Conservation (phyloP, 1,140 invertebrate genomes). For the Drosophila pandora region DNA sequence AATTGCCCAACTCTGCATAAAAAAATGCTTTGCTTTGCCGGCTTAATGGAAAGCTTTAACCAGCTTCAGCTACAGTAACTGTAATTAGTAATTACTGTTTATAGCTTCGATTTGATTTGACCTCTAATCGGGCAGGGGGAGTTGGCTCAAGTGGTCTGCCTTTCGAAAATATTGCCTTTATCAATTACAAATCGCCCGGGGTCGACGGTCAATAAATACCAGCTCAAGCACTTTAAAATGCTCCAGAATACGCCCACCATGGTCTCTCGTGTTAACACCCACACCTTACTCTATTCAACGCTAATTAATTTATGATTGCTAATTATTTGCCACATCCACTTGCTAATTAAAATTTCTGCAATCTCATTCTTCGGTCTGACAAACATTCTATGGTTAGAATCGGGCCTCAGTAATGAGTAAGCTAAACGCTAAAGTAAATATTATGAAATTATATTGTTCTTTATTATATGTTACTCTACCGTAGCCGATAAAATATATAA, state of each 20-base stretch:
- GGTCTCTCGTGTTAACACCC: slow-evolving; percentile 33
- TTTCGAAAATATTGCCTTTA: slow-evolving; percentile 67
- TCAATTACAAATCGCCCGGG: slow-evolving; percentile 49
- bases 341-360: slow-evolving; percentile 57
- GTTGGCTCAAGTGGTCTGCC: slow-evolving; percentile 3
- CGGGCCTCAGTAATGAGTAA: slow-evolving; percentile 1
- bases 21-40: neutral
- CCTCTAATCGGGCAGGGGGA: slow-evolving; percentile 29
- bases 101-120: slow-evolving; percentile 21
- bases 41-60: slow-evolving; percentile 20
- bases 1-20: slow-evolving; percentile 23
- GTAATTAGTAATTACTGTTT: slow-evolving; percentile 53
- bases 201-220: slow-evolving; percentile 32
- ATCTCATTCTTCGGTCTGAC: slow-evolving; percentile 13
- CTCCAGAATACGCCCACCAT: slow-evolving; percentile 19
- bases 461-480: slow-evolving; percentile 15
- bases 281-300: slow-evolving; percentile 24
- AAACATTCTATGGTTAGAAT: slow-evolving; percentile 3
- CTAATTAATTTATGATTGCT: slow-evolving; percentile 43
- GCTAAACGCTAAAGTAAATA: slow-evolving; percentile 15
- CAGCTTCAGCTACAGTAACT: slow-evolving; percentile 14
- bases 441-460: neutral
- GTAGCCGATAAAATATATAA: neutral
- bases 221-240: neutral
- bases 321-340: slow-evolving; percentile 34